Percentiles rank a stretch among this genome's conserved stretches.
phyloP scores from a whole-genome alignment of 2,113 vertebrate species.

The Leptosomus discolor region DNA sequence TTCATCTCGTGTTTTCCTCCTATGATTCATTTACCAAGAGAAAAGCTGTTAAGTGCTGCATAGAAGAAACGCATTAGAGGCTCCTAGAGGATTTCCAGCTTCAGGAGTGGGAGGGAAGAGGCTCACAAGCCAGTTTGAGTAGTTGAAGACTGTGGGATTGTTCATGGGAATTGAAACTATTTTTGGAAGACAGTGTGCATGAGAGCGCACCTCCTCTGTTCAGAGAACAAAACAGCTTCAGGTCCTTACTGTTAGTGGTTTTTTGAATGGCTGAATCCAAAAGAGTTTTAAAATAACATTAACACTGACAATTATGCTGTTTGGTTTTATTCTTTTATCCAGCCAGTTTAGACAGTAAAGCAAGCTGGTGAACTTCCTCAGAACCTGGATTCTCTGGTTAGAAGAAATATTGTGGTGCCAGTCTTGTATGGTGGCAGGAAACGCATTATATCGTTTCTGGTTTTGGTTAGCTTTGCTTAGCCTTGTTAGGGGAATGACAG shows the following conservation, averaged over 20 bases:
- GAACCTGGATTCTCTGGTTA: not conserved
- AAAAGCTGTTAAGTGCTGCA: slow-evolving; percentile 30
- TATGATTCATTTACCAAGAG: slow-evolving; percentile 41
- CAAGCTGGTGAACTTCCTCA: not conserved
- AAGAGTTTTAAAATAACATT: not conserved
- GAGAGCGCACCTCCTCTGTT: not conserved
- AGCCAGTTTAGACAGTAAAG: not conserved
- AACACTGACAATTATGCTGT: not conserved
- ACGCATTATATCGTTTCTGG: not conserved
- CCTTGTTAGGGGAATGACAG: not conserved
- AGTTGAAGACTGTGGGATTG: not conserved
- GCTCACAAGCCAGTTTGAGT: not conserved
- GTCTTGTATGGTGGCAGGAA: not conserved
- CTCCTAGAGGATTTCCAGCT: not conserved
- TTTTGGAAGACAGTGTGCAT: not conserved
- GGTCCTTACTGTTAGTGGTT: not conserved
- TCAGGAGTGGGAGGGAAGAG: not conserved
- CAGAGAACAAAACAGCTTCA: not conserved
- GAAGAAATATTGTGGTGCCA: not conserved
- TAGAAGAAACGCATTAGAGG: not conserved
- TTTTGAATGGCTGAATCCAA: not conserved
- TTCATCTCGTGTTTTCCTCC: slow-evolving; percentile 15
- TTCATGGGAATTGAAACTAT: not conserved
- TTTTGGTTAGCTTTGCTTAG: not conserved
- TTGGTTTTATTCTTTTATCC: not conserved